Conservation (phyloP, 2,797 vertebrate genomes). For the Apogon talboti region DNA sequence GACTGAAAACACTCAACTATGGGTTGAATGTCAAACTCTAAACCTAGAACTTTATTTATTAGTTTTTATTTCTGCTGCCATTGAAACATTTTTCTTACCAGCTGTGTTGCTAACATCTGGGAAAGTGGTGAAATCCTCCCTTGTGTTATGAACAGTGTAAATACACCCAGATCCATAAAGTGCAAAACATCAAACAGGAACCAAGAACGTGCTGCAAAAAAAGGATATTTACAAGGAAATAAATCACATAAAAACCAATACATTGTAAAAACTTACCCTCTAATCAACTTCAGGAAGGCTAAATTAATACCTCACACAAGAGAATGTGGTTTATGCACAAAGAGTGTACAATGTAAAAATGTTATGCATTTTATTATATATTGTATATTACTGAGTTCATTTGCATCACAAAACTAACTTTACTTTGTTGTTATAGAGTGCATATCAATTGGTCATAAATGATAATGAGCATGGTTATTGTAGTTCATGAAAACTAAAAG, state of each 20-base stretch:
- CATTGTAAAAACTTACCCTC: neutral
- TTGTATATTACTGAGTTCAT: too few relatives aligned
- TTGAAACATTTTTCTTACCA: neutral
- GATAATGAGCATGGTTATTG: too few relatives aligned
- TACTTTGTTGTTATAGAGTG: too few relatives aligned
- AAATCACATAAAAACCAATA: neutral
- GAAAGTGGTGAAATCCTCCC: neutral
- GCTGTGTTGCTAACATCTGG: neutral
- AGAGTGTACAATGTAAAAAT: too few relatives aligned
- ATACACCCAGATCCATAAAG: neutral
- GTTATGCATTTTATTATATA: too few relatives aligned
- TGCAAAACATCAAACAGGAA: neutral
- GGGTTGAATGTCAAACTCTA: neutral
- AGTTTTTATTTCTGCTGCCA: neutral
- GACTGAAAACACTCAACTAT: neutral
- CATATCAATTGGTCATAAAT: too few relatives aligned
- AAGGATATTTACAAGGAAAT: neutral
- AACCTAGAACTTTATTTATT: neutral
- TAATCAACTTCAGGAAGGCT: neutral
- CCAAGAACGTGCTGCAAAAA: neutral
- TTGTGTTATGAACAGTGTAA: neutral
- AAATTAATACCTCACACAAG: neutral
- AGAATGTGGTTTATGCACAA: too few relatives aligned
- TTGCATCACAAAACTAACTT: too few relatives aligned
- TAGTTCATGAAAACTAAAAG: too few relatives aligned